Conservation (phyloP, 2,888 invertebrate genomes). For the Athalia cordata region DNA sequence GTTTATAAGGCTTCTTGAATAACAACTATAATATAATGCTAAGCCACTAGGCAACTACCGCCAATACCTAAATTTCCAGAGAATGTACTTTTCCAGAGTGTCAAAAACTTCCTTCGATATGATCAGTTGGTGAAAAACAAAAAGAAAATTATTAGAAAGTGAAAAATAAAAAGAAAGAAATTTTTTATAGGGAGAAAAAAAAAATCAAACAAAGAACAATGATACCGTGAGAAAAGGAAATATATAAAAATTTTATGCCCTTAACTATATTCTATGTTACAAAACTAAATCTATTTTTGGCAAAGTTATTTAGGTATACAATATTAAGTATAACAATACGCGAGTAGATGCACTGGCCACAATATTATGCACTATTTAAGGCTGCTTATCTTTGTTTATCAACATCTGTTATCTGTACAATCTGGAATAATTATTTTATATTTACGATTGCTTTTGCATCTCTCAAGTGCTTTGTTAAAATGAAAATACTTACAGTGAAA, state of each 20-base stretch:
- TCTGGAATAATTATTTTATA: conserved; percentile 51
- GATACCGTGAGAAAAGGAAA: conserved; percentile 49
- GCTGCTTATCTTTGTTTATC: conserved; percentile 65
- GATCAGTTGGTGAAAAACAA: conserved; percentile 47
- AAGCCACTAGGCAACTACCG: conserved; percentile 58
- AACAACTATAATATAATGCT: conserved; percentile 61
- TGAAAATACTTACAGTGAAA: conserved; percentile 35
- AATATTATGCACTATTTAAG: conserved; percentile 70
- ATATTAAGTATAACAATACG: conserved; percentile 70
- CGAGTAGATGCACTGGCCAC: conserved; percentile 73
- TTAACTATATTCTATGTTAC: conserved; percentile 73
- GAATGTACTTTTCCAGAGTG: conserved; percentile 26
- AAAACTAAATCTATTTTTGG: conserved; percentile 73
- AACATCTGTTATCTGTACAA: conserved; percentile 66
- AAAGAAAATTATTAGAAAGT: conserved; percentile 50
- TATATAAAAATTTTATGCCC: conserved; percentile 66
- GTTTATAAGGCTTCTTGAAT: conserved; percentile 68
- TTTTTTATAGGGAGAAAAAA: conserved; percentile 16
- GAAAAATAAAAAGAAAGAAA: conserved; percentile 32
- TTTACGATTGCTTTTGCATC: conserved; percentile 45
- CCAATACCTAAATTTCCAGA: conserved; percentile 21
- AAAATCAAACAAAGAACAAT: conserved; percentile 8
- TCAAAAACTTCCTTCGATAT: conserved; percentile 38
- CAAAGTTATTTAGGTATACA: conserved; percentile 73
- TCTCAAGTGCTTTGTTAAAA: conserved; percentile 25